Evolutionary conservation across 2,888 invertebrate species (phyloP).

Genomic region (Mesorhabditis spiculigera): DNA sequence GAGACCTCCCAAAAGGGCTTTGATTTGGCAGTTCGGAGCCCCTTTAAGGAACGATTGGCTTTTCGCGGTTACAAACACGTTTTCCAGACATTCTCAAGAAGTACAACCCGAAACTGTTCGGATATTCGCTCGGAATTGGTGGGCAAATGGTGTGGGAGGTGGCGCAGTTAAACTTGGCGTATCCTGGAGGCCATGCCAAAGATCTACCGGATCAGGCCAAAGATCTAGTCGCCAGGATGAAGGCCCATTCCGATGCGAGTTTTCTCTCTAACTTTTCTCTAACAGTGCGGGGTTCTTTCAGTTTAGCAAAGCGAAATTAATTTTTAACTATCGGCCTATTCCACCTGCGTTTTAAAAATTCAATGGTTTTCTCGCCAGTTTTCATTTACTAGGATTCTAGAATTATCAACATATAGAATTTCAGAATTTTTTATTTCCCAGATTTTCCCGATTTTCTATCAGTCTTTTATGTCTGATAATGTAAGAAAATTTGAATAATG

Average conservation of each 20-base stretch:
- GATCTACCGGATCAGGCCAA: conserved; percentile 39
- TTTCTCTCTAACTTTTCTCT: no score
- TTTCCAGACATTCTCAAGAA: conserved; percentile 68
- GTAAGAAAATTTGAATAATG: no score
- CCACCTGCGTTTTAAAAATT: no score
- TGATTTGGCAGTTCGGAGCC: no score
- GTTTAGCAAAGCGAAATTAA: no score
- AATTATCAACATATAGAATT: not conserved
- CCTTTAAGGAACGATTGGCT: not conserved
- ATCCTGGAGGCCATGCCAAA: conserved; percentile 34
- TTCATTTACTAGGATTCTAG: not conserved
- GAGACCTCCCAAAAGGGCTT: no score
- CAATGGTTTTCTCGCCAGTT: not conserved
- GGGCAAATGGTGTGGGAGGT: conserved; percentile 23
- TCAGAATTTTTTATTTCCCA: no score
- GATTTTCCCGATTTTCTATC: no score
- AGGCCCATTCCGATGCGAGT: conserved; percentile 14
- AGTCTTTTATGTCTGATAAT: no score
- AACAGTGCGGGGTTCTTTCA: not conserved
- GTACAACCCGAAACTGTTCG: conserved; percentile 71
- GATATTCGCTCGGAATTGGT: conserved; percentile 72
- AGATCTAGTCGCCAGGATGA: conserved; percentile 27
- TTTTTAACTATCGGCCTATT: no score
- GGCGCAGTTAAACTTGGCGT: conserved; percentile 30
- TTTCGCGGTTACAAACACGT: conserved; percentile 11